Evolutionary conservation across 2,113 vertebrate genomes (phyloP), one percentile per base, ranked within the genome.

Genomic region (Embiotoca jacksoni): DNA sequence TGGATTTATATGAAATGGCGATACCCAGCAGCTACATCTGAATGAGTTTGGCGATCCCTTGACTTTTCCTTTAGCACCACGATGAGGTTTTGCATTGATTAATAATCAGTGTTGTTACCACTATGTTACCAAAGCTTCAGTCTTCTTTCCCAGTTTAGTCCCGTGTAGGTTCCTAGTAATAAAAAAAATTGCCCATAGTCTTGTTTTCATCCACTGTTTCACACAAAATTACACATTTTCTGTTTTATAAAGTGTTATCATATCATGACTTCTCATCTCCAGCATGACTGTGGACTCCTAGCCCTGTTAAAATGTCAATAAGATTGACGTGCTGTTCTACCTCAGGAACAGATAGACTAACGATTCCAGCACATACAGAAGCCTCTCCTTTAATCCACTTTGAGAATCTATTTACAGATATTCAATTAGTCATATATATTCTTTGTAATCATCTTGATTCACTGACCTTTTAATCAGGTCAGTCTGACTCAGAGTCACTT

Each of bases 371-470:
- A 33, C n/a, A 59, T 44, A n/a, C 32, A 64, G 5, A 36, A 23
- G 32, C 36, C 60, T 47, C 55, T 64, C 37, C 47, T 49, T 23
- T 59, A 54, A 32, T 59, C 49, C 66, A 13, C 58, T 55, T 33
- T 35, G 54, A 66, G 47, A 69, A 66, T 62, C 44, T 70, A 55
- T 70, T 58, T 57, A 37, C 62, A 72, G 59, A 78, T 35, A 69
- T 64, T 61, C 35, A 82, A 86, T 72, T 66, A 86, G 64, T 56
- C 55, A 41, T 73, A 15, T 78, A n/a, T 58, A 68, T 72, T 75
- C 59, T 30, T 64, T 44, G 16, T 46, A 66, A 56, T 75, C 7
- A 16, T 49, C 23, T 54, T 70, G 32, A 64, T 44, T 75, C 62
- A 46, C 55, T 54, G 72, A 83, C 73, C 68, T 87, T 74, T 75